Base-by-base conservation (phyloP, 2,888 invertebrate genomes). In the Myopa tessellatipennis region DNA sequence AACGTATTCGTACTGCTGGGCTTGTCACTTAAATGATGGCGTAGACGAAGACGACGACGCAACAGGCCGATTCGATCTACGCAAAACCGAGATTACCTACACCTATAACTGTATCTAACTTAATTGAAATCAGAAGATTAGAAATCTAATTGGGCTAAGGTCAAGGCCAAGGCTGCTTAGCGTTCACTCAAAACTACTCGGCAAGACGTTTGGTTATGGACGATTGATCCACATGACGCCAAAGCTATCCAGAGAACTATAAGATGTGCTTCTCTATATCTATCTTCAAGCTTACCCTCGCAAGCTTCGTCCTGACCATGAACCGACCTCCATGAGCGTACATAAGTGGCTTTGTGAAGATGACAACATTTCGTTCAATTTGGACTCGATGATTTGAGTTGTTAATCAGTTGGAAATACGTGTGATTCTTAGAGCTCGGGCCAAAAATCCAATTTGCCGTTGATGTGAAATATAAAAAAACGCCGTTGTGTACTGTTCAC, bases 21-120 rank as follows among this genome's bases (percentile, higher is more conserved):
- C 70, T 61, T 58, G 52, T 75, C 36, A 58, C 58, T 75, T 52
- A 68, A 71, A n/a, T 58, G 52, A 58, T 68, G 75, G 75, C 68
- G 75, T 52, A 69, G 75, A 69, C 69, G 75, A 67, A 38, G 74
- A 75, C 75, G 75, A 75, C 16, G 75, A 75, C 34, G 68, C 65
- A 74, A 55, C 71, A 71, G 67, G 16, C 68, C 61, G 68, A 68
- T 58, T 18, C 34, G 52, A 16, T 76, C n/a, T 55, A 78, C 16
- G 40, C 52, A 75, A 73, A 63, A 26, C 16, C n/a, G 67, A 67
- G 40, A 36, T 40, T 67, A 67, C n/a, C 67, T 36, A 67, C 67
- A 40, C 67, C 67, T 67, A 38, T n/a, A n/a, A n/a, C n/a, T n/a
- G n/a, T n/a, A n/a, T n/a, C n/a, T n/a, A n/a, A 36, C 55, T 70